Evolutionary conservation across 2,113 vertebrate species (phyloP), one percentile per base, ranked within the genome.

Genomic region (Centropus unirufus): DNA sequence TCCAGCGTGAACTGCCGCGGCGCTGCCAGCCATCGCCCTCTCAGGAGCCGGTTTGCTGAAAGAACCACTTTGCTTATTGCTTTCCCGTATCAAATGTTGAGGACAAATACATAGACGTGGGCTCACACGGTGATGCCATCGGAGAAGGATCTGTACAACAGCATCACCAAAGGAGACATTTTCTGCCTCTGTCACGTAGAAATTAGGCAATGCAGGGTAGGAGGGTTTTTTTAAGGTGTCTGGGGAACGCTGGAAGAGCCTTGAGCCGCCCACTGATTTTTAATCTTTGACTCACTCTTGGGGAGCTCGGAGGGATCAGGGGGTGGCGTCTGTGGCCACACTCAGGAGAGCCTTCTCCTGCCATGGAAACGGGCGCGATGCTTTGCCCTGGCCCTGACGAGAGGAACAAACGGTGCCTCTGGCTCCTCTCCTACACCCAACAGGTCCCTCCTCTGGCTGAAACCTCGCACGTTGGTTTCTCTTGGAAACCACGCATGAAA

Each of bases 51-150:
- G 40, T n/a, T 42, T 82, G 78, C 78, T 49, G 54, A 29, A 47
- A 68, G 84, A 82, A 8, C 42, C 6, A 1, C 78, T 85, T 47
- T 59, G 70, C 54, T 88, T 70, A 30, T 63, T 18, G 0, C 58
- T 62, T 82, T 68, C 22, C 74, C 5, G 0, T 3, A 1, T 20
- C 9, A 52, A 81, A 5, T 21, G 70, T 12, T 54, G 77, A 32
- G 49, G 81, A 44, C 67, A 66, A 46, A 75, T 16, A 18, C 1
- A 47, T 55, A 36, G 36, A 14, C 18, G 20, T 19, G 47, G 21
- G 3, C 19, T 1, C 4, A 11, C n/a, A 8, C 57, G 2, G 67
- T 4, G 26, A 4, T 19, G 3, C 73, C 11, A 0, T 1, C 3
- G 69, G 19, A 2, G 20, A 10, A 29, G 11, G 69, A 8, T 1